A percentile compares a stretch with the other conserved stretches of the same genome.
Evolutionary conservation across 92 coral and sea anemone species (phyloP).

Genomic region (Ricordea florida): DNA sequence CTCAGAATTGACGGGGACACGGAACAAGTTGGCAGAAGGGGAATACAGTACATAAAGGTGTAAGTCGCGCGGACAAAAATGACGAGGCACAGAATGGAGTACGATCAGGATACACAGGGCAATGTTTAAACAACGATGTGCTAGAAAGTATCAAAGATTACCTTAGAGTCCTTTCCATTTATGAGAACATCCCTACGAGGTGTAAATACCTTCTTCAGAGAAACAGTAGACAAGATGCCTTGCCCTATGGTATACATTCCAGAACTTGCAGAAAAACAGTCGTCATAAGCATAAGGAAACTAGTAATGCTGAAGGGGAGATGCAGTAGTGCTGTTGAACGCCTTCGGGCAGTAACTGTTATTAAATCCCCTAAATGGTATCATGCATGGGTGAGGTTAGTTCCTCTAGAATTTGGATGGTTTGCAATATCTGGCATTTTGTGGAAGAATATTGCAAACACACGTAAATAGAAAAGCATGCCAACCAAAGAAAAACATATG

Average conservation of each 20-base stretch:
- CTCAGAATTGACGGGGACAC: conserved; percentile 10
- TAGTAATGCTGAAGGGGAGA: conserved; percentile 51
- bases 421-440: conserved; percentile 35
- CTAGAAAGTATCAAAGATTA: conserved; percentile 35
- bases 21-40: neutral
- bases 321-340: conserved; percentile 41
- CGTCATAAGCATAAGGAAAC: conserved; percentile 42
- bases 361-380: conserved; percentile 50
- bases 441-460: no score
- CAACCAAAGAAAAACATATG: no score
- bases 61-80: neutral
- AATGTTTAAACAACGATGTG: conserved; percentile 42
- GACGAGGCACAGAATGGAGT: neutral
- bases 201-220: conserved; percentile 29
- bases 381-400: conserved; percentile 53
- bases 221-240: conserved; percentile 35
- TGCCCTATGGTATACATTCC: conserved; percentile 33
- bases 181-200: conserved; percentile 22
- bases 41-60: neutral
- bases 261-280: conserved; percentile 28
- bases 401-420: conserved; percentile 44
- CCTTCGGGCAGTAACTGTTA: conserved; percentile 20
- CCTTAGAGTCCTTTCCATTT: conserved; percentile 47
- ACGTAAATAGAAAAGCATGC: no score
- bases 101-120: neutral